Conservation (phyloP, 2,888 invertebrate species). For the Parnassius apollo region DNA sequence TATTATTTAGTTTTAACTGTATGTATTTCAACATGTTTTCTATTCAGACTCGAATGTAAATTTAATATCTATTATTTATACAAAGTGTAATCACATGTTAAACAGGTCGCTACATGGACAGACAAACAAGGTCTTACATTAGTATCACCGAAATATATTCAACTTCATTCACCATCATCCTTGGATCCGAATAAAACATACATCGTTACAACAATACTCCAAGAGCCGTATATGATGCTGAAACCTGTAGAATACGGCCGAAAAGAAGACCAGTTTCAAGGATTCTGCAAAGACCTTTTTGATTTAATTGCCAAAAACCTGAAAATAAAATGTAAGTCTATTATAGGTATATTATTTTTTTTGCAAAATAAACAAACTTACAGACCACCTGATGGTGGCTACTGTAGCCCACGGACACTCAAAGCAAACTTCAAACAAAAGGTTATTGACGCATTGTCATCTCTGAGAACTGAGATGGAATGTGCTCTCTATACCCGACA, state of each 20-base stretch:
- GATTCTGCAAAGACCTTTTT: constrained; percentile 95
- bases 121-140: constrained; percentile 89
- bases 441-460: too few relatives aligned
- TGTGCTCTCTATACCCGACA: too few relatives aligned
- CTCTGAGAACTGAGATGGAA: too few relatives aligned
- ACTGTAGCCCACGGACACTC: too few relatives aligned
- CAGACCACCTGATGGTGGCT: too few relatives aligned
- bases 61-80: too few relatives aligned
- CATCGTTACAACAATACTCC: constrained; percentile 91
- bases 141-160: constrained; percentile 87
- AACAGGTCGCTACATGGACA: constrained; percentile 92
- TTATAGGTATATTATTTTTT: too few relatives aligned
- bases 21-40: too few relatives aligned
- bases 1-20: too few relatives aligned
- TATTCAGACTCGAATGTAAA: too few relatives aligned
- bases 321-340: constrained; percentile 90
- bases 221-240: constrained; percentile 93
- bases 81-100: constrained; percentile 18
- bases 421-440: too few relatives aligned
- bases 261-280: constrained; percentile 91
- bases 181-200: constrained; percentile 92
- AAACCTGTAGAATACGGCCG: constrained; percentile 82
- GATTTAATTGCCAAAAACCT: constrained; percentile 89
- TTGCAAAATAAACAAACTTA: too few relatives aligned
- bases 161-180: constrained; percentile 84